Evolutionary conservation across 2,888 invertebrate genomes (phyloP).

Genomic region (Arge pagana): DNA sequence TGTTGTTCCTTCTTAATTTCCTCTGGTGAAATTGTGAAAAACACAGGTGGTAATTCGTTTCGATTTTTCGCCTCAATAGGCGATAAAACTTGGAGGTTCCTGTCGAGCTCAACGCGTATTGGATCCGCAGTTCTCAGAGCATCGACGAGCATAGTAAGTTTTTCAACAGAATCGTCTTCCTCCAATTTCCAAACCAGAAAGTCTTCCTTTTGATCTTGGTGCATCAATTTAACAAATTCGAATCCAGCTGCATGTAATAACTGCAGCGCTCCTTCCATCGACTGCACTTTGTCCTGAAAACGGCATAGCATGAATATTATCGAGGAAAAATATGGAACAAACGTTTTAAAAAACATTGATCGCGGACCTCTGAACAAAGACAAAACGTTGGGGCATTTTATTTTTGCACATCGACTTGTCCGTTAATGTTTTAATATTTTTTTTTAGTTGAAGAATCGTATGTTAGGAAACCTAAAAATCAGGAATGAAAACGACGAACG

Average conservation of each 20-base stretch:
- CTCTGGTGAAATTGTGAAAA: slow-evolving; percentile 79
- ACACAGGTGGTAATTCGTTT: slow-evolving; percentile 78
- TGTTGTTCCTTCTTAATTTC: slow-evolving; percentile 85
- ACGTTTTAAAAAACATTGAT: neutral
- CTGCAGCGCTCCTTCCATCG: slow-evolving; percentile 80
- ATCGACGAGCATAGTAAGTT: slow-evolving; percentile 71
- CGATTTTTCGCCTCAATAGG: slow-evolving; percentile 74
- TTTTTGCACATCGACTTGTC: too few relatives aligned
- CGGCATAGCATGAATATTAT: neutral
- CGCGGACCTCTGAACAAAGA: too few relatives aligned
- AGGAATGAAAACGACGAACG: too few relatives aligned
- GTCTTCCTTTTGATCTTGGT: slow-evolving; percentile 68
- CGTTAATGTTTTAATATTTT: too few relatives aligned
- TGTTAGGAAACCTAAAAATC: too few relatives aligned
- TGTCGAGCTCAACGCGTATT: slow-evolving; percentile 81
- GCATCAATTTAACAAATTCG: slow-evolving; percentile 62
- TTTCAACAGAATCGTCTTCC: slow-evolving; percentile 45
- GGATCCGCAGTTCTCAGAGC: slow-evolving; percentile 79
- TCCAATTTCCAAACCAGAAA: slow-evolving; percentile 70
- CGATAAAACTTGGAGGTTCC: slow-evolving; percentile 82
- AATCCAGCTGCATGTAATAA: slow-evolving; percentile 87
- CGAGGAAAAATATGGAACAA: neutral
- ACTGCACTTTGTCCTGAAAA: slow-evolving; percentile 74
- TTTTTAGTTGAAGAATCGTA: too few relatives aligned
- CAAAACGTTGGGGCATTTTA: too few relatives aligned